phyloP scores from a whole-genome alignment of 2,113 vertebrate genomes.

The Empidonax traillii region DNA sequence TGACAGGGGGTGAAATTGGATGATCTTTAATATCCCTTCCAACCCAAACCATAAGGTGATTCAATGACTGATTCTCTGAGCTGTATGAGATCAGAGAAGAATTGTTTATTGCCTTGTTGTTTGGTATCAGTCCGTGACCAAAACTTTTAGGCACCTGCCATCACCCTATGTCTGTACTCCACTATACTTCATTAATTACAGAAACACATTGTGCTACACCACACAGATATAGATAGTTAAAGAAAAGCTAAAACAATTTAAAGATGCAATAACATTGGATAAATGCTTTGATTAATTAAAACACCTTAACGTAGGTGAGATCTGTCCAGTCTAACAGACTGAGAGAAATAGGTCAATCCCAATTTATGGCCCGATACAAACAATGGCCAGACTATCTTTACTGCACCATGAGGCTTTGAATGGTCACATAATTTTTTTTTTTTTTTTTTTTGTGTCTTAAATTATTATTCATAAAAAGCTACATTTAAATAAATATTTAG shows the following conservation, averaged over 20 bases:
- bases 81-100: not conserved
- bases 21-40: not conserved
- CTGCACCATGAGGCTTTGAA: not conserved
- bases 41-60: not conserved
- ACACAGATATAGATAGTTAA: not conserved
- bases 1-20: too few relatives aligned
- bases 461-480: not conserved
- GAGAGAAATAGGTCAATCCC: not conserved
- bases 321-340: not conserved
- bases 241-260: not conserved
- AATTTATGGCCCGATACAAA: accelerated
- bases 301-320: not conserved
- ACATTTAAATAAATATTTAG: not conserved
- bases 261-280: not conserved
- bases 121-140: accelerated
- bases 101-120: not conserved
- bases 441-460: not conserved
- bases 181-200: not conserved
- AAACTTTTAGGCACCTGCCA: not conserved
- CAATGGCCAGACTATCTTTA: not conserved
- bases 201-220: not conserved
- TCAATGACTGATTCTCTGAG: not conserved
- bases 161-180: too few relatives aligned
- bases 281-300: not conserved
- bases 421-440: too few relatives aligned